These are phyloP conservation scores for Aphis gossypii DNA, from an alignment of 1,140 invertebrate species.

Conservation along the genomic window DNA sequence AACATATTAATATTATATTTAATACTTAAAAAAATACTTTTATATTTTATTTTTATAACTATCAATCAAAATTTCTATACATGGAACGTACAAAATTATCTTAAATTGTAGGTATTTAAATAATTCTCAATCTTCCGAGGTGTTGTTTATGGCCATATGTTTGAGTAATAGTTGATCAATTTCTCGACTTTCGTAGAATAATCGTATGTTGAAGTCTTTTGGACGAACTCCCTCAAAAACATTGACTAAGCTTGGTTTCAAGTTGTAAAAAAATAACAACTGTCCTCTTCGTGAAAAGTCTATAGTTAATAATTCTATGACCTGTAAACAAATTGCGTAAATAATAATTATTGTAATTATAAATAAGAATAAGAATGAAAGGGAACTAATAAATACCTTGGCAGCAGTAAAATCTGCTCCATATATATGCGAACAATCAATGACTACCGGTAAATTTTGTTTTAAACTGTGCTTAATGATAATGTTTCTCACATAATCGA, in stretches of 20 bases:
- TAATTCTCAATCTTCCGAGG: not conserved
- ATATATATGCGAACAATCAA: constrained; percentile 84
- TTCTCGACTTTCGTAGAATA: constrained; percentile 75
- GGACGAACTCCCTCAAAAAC: constrained; percentile 79
- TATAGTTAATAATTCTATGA: constrained; percentile 66
- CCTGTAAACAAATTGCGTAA: constrained; percentile 59
- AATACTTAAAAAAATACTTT: not conserved
- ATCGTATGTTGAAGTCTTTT: constrained; percentile 72
- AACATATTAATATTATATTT: not conserved
- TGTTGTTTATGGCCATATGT: not conserved
- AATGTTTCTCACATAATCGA: constrained; percentile 82
- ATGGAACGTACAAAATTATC: not conserved
- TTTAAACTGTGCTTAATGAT: constrained; percentile 80
- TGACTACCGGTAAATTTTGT: constrained; percentile 76
- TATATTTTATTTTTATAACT: not conserved
- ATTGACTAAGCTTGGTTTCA: constrained; percentile 79
- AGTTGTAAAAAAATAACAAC: constrained; percentile 79
- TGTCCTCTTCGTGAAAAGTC: constrained; percentile 78
- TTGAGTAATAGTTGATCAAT: constrained; percentile 71
- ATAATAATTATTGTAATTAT: too few species aligned
- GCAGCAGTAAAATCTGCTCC: constrained; percentile 83
- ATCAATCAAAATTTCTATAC: not conserved
- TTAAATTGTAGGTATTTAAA: not conserved
- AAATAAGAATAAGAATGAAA: not conserved
- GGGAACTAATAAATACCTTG: constrained; percentile 70